Evolutionary conservation across 2,797 vertebrate species (phyloP).

Genomic region (Epinephelus awoara): DNA sequence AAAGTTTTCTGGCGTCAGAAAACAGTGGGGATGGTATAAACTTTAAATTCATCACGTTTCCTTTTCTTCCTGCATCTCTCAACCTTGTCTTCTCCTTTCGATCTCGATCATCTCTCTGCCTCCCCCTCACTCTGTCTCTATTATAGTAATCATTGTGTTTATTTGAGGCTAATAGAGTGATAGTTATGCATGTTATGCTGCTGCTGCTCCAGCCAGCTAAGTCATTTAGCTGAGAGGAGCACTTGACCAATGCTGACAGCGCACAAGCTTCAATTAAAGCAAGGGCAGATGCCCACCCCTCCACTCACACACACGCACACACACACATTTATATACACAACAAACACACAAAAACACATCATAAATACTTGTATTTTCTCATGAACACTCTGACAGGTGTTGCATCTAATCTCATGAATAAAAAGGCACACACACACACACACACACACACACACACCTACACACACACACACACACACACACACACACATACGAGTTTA

Average conservation of each 20-base stretch:
- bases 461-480: background rate
- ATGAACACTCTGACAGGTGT: slow-evolving; percentile 20
- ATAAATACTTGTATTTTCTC: slow-evolving; percentile 8
- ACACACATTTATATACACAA: background rate
- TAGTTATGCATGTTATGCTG: slow-evolving; percentile 53
- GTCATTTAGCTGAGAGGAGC: slow-evolving; percentile 71
- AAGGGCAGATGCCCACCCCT: slow-evolving; percentile 32
- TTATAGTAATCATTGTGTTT: slow-evolving; percentile 57
- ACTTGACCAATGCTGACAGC: slow-evolving; percentile 76
- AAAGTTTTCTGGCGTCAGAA: no score
- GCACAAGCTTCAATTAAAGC: slow-evolving; percentile 65
- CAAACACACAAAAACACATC: background rate
- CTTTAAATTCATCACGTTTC: background rate
- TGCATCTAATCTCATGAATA: slow-evolving; percentile 36
- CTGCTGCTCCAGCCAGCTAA: slow-evolving; percentile 42
- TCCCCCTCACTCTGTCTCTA: slow-evolving; percentile 44
- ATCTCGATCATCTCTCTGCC: slow-evolving; percentile 18
- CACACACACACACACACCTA: background rate
- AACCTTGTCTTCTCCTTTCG: background rate
- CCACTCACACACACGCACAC: background rate
- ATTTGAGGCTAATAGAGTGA: slow-evolving; percentile 59
- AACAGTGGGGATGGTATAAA: background rate
- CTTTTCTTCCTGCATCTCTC: background rate
- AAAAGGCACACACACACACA: slow-evolving; percentile 12
- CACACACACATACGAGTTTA: background rate